Evolutionary conservation across 2,888 invertebrate species (phyloP), one percentile per base, ranked within the genome.

Genomic region (Clanis bilineata): DNA sequence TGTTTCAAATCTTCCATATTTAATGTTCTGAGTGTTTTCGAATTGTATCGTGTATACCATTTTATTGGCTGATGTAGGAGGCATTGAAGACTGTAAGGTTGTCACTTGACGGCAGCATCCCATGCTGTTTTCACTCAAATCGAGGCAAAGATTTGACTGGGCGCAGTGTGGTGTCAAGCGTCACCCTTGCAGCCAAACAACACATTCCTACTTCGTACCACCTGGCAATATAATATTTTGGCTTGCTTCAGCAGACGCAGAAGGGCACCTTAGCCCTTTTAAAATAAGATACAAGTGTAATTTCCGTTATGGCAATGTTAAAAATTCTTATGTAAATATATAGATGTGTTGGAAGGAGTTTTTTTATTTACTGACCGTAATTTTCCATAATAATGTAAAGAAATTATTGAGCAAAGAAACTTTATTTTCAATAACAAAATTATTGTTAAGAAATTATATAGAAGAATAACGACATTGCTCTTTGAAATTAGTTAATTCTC

Each of bases 271-370:
- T 85, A 85, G 83, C 85, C 87, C 84, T 73, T 72, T 60, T 67
- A 67, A 69, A 70, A 64, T 76, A 77, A 79, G 76, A 66, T 82
- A 82, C 73, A 76, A 78, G 76, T 88, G 79, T 84, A 80, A 81
- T 83, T 82, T 82, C 84, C 81, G 82, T 85, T 51, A 88, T 82
- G 79, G 88, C 91, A 91, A 91, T 91, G 91, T 92, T 91, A 85
- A 87, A 76, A 88, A 85, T 88, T 90, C 82, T 83, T 88, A 84
- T 91, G 90, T 91, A 91, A 91, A 91, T 90, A 91, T 90, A 92
- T 90, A 91, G 90, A 90, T 91, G 91, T 91, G 92, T 92, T 92
- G 76, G 87, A 82, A 86, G 69, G 59, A 18, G 71, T 81, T 64
- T 89, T 90, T 90, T 62, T 7, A 87, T 88, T 90, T 80, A 55